phyloP scores from a whole-genome alignment of 2,113 vertebrate genomes.

The Brachypodius melanocephalos region DNA sequence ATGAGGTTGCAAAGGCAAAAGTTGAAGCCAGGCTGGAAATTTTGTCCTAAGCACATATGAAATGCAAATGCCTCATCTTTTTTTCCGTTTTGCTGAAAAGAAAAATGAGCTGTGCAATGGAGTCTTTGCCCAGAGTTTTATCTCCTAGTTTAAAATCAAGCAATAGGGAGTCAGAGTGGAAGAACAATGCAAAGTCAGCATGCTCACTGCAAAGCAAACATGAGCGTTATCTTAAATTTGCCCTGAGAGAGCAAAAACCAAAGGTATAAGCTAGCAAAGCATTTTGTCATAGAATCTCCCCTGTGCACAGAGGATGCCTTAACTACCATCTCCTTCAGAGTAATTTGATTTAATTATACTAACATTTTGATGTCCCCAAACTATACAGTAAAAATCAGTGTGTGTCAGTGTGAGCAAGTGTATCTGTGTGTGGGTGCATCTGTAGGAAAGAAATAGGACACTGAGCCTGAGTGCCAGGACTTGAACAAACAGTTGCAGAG shows the following conservation, averaged over 20 bases:
- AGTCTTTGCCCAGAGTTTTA: conserved; percentile 13
- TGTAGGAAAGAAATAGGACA: neutral
- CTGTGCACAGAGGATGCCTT: neutral
- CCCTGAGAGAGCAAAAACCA: neutral
- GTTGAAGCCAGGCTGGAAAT: neutral
- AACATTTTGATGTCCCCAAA: neutral
- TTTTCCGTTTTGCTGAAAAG: neutral
- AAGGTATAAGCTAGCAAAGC: neutral
- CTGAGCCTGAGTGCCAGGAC: neutral
- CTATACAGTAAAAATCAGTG: neutral
- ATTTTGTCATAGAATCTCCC: neutral
- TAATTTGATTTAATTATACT: neutral
- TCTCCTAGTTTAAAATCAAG: conserved; percentile 6
- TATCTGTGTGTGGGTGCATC: neutral
- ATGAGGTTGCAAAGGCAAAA: neutral
- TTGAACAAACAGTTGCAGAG: neutral
- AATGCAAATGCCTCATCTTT: neutral
- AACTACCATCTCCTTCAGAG: neutral
- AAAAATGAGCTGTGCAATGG: neutral
- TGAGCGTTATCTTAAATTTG: conserved; percentile 17
- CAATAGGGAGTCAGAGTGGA: neutral
- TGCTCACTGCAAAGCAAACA: conserved; percentile 4
- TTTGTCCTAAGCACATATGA: neutral
- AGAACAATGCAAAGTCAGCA: conserved; percentile 35
- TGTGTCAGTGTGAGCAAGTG: neutral